Evolutionary conservation across 2,888 invertebrate species (phyloP).

Genomic region (Athrips mouffetella): DNA sequence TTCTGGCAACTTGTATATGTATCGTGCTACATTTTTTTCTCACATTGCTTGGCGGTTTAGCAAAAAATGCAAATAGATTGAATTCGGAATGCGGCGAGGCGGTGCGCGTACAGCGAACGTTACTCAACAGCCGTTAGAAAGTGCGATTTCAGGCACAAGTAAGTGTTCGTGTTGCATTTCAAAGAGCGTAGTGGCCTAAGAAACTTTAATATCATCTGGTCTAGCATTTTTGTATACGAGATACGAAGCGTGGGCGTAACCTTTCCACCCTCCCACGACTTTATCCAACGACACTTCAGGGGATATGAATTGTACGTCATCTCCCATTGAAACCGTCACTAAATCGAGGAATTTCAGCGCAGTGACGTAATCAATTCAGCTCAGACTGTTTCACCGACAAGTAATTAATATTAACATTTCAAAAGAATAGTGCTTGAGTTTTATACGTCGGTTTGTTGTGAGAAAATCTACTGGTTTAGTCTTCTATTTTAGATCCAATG

Average conservation of each 20-base stretch:
- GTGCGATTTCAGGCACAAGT: constrained; percentile 56
- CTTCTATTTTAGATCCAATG: neutral
- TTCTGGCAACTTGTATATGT: constrained; percentile 22
- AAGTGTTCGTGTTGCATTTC: constrained; percentile 54
- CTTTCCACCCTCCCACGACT: constrained; percentile 39
- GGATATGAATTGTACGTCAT: constrained; percentile 16
- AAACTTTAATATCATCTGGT: constrained; percentile 26
- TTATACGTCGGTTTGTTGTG: neutral
- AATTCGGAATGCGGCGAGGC: constrained; percentile 42
- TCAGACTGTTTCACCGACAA: too few species aligned
- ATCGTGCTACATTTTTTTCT: constrained; percentile 12
- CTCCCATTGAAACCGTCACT: constrained; percentile 9
- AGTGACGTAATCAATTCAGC: too few species aligned
- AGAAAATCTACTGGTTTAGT: neutral
- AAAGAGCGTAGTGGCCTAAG: constrained; percentile 33
- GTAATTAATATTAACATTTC: too few species aligned
- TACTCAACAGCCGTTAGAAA: constrained; percentile 64
- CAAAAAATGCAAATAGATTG: constrained; percentile 32
- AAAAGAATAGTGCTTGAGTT: neutral
- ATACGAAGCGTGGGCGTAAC: constrained; percentile 38
- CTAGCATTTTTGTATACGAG: constrained; percentile 27
- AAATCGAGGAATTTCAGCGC: neutral
- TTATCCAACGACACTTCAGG: constrained; percentile 19
- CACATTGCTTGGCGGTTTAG: constrained; percentile 21
- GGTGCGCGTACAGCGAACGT: constrained; percentile 45